These are phyloP conservation scores for Cliona cf. orientalis DNA, from an alignment of 37 sponge, comb jelly and placozoan species.

Conservation along the genomic window DNA sequence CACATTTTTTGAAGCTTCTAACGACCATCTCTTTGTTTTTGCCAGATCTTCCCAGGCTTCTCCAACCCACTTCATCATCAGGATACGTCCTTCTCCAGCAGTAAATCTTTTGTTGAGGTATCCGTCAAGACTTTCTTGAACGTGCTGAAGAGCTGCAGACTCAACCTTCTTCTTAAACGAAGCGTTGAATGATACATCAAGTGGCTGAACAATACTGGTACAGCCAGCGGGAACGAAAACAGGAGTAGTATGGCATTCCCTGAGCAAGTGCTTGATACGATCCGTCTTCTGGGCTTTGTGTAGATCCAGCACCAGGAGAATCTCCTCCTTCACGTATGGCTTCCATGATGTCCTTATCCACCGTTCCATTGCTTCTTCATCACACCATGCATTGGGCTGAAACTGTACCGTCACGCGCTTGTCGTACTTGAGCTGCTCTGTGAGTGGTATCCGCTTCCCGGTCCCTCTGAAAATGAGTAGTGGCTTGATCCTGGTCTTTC, in stretches of 20 bases:
- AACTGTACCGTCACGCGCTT: constrained; percentile 37
- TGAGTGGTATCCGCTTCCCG: constrained; percentile 30
- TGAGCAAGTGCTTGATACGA: constrained; percentile 3
- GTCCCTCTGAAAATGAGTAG: constrained; percentile 46
- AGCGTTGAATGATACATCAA: constrained; percentile 56
- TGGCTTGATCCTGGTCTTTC: constrained; percentile 44
- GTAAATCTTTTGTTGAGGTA: constrained; percentile 42
- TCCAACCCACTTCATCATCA: constrained; percentile 64
- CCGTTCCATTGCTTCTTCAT: constrained; percentile 38
- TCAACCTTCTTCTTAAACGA: constrained; percentile 49
- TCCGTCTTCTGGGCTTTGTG: constrained; percentile 43
- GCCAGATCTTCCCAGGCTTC: constrained; percentile 62
- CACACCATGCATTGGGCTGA: constrained; percentile 53
- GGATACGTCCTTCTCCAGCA: constrained; percentile 39
- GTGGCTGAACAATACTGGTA: constrained; percentile 56
- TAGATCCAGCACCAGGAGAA: constrained; percentile 41
- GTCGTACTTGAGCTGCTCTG: constrained; percentile 33
- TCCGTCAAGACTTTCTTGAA: constrained; percentile 39
- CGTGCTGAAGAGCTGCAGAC: constrained; percentile 30
- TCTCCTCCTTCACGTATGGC: background rate
- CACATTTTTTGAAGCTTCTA: constrained; percentile 51
- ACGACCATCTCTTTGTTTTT: constrained; percentile 41
- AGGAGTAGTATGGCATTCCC: constrained; percentile 15
- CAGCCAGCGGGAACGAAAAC: constrained; percentile 53
- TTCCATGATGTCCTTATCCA: constrained; percentile 16